Base-by-base conservation (phyloP, 2,113 vertebrate species). In the Poeciliopsis occidentalis region DNA sequence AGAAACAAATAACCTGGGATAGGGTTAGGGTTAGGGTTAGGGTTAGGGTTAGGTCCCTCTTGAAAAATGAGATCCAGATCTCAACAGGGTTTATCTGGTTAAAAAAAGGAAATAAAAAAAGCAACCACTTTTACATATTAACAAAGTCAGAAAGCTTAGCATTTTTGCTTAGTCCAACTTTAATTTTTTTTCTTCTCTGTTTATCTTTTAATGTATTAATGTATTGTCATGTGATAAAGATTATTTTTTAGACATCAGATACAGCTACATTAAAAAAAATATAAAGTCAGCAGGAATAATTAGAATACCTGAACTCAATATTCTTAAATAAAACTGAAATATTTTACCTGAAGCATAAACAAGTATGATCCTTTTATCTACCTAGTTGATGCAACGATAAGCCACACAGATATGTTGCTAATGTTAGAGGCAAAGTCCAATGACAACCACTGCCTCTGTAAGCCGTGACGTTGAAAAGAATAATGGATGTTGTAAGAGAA, bases 401-500 rank as follows among this genome's bases (percentile, higher is more conserved):
- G 29, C 70, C 60, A 69, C n/a, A 79, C 74, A 75, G 37, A 31
- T 27, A n/a, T 13, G 71, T 24, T 61, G 30, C 26, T 34, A 24
- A 60, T 68, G 41, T 57, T 30, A 32, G 69, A 68, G 29, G 69
- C 26, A 12, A 67, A 22, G 11, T 68, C 34, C 12, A 76, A 34
- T 60, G 62, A 8, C 29, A 81, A 68, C 32, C 39, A 12, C 26
- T 31, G 51, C 44, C 24, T 60, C 24, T 64, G 24, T 68, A 75
- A 74, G 60, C 54, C 60, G 51, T 31, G 29, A 76, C 44, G 41
- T 39, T 37, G 68, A 69, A 0, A 1, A 75, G 24, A 79, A 67
- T 75, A 75, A 81, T 57, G 3, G 72, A 69, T 41, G 34, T 34
- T 57, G n/a, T 37, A 69, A 75, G 19, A 2, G 34, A 54, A 67